phyloP scores from a whole-genome alignment of 2,888 invertebrate genomes.

The Rotaria macrura region DNA sequence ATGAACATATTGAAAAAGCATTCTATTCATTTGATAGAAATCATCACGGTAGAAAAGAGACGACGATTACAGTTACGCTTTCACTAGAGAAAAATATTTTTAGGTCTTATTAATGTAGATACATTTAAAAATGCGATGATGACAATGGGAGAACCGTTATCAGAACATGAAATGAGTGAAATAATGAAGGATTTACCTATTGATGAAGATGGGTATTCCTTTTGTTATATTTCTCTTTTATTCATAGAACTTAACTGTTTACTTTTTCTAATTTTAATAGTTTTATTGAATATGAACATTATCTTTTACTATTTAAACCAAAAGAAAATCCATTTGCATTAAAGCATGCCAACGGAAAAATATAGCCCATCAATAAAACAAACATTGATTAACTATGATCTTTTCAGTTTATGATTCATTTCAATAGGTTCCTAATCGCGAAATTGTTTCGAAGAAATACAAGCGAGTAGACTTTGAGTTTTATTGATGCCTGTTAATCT shows the following conservation, averaged over 20 bases:
- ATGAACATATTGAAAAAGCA: background rate
- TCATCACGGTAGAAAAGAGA: background rate
- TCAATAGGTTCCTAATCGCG: no score
- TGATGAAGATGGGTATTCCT: background rate
- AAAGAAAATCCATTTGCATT: background rate
- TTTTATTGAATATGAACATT: constrained; percentile 18
- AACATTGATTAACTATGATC: no score
- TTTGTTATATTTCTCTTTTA: background rate
- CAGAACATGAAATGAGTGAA: background rate
- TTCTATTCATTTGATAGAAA: background rate
- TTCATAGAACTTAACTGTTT: no score
- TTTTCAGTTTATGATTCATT: no score
- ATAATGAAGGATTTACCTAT: constrained; percentile 10
- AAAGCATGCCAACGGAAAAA: no score
- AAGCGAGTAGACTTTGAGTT: background rate
- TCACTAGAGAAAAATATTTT: background rate
- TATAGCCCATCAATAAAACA: no score
- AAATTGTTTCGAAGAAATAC: background rate
- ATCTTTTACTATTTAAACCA: background rate
- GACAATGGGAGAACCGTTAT: background rate
- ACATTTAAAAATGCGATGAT: background rate
- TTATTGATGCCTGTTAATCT: background rate
- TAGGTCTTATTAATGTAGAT: background rate
- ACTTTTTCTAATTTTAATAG: background rate
- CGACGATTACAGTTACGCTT: background rate